A percentile compares a stretch with the other conserved stretches of the same genome.
These are phyloP conservation scores for Drosophila azteca DNA, from an alignment of 1,140 invertebrate species.

Conservation along the genomic window DNA sequence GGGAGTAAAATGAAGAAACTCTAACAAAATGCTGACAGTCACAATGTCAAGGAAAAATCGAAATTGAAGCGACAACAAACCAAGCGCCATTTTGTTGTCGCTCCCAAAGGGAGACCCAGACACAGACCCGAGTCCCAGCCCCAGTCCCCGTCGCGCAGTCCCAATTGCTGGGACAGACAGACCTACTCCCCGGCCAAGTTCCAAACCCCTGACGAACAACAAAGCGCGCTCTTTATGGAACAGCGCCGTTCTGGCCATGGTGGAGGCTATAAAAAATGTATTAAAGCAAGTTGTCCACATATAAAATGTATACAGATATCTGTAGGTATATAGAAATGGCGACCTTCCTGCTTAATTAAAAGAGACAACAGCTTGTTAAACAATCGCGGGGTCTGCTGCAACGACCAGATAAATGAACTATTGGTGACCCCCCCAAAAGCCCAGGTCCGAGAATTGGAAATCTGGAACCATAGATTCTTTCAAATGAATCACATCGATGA, in stretches of 20 bases:
- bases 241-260: slow-evolving; percentile 14
- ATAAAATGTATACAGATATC: slow-evolving; percentile 37
- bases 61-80: slow-evolving; percentile 55
- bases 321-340: slow-evolving; percentile 39
- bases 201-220: slow-evolving; percentile 31
- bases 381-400: slow-evolving; percentile 41
- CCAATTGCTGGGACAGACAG: no score
- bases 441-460: slow-evolving; percentile 24
- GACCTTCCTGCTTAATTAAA: slow-evolving; percentile 81
- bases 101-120: slow-evolving; percentile 12
- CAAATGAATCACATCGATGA: slow-evolving; percentile 72
- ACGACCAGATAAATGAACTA: slow-evolving; percentile 39
- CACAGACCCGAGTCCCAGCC: slow-evolving; percentile 21
- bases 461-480: slow-evolving; percentile 47
- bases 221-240: slow-evolving; percentile 62
- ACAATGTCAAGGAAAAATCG: slow-evolving; percentile 77
- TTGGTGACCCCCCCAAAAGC: slow-evolving; percentile 5
- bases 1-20: slow-evolving; percentile 74
- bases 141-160: not conserved
- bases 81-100: slow-evolving; percentile 65
- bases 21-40: slow-evolving; percentile 49
- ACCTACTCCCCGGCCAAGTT: slow-evolving; percentile 3
- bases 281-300: slow-evolving; percentile 59
- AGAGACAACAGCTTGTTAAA: slow-evolving; percentile 78
- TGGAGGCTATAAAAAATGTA: slow-evolving; percentile 57